phyloP scores from a whole-genome alignment of 2,113 vertebrate genomes.

The Brachyhypopomus occidentalis region DNA sequence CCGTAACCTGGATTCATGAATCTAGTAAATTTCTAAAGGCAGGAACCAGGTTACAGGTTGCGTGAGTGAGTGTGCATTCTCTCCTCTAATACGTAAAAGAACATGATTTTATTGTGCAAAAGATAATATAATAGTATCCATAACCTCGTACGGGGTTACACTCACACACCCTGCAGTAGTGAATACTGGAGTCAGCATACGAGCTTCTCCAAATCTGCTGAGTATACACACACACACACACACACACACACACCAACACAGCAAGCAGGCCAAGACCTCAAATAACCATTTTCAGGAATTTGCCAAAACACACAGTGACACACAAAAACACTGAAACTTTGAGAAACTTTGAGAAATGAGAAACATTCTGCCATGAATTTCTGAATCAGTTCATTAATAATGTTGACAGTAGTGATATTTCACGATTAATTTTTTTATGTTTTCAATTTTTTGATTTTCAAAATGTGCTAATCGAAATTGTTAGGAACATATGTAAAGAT shows the following conservation, averaged over 20 bases:
- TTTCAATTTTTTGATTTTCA: too few species aligned
- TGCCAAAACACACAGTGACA: conserved; percentile 18
- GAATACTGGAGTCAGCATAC: too few species aligned
- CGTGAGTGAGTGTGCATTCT: too few species aligned
- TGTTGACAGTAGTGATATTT: too few species aligned
- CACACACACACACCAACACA: neutral
- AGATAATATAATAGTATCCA: neutral
- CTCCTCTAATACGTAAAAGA: neutral
- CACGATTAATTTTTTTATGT: too few species aligned
- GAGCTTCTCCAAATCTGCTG: neutral
- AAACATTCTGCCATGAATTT: too few species aligned
- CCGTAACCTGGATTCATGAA: neutral
- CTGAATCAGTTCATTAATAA: too few species aligned
- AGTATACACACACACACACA: neutral
- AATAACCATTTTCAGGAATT: neutral
- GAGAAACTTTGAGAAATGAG: too few species aligned
- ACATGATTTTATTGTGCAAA: neutral
- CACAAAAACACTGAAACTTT: too few species aligned
- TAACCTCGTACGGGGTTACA: neutral
- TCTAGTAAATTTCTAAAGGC: neutral
- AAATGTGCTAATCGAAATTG: too few species aligned
- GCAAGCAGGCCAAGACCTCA: neutral
- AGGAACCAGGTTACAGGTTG: too few species aligned
- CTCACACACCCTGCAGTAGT: neutral
- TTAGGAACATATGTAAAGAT: too few species aligned